Evolutionary conservation across 2,888 invertebrate genomes (phyloP), one percentile per base, ranked within the genome.

Genomic region (Zaprionus lineosus): DNA sequence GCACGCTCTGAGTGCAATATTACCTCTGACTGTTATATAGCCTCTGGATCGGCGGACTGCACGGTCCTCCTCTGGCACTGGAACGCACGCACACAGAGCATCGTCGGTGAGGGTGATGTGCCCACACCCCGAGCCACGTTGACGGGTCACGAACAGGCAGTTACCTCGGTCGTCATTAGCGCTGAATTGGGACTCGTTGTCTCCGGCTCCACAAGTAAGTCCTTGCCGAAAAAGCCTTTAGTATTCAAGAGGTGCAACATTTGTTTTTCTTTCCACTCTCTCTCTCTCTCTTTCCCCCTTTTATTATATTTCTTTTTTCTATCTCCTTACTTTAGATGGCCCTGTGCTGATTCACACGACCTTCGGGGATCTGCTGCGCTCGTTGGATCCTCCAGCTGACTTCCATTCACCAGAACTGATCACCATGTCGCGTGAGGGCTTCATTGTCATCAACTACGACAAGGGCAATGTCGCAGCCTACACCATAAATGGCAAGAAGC

Each of bases 41-140:
- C 98, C 0, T 98, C 98, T 0, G 99, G 99, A 14, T 97, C 98
- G 15, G 96, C 97, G 39, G 99, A 99, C 91, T 99, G 99, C 90
- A 99, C 99, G 0, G 98, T 99, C 14, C 92, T 99, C 53, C 91
- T 99, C 46, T 99, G 99, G 99, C 98, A 99, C 88, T 99, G 99
- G 98, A 99, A 94, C 86, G 98, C 97, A 0, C 93, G 97, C n/a
- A 96, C 96, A 60, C 98, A 98, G 89, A 97, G 97, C 65, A 97
- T 99, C 81, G 97, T 99, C 21, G 99, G 99, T 3, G 99, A 99
- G 90, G 97, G 97, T 11, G 98, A 98, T 71, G 90, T 95, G 48
- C 98, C 99, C 0, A 97, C 98, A 19, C 99, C 99, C 2, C 93
- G 98, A 73, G 98, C 98, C 5, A 97, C 98, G 2, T 92, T 99